Conservation (phyloP, 2,888 invertebrate genomes). For the Bombyx huttoni region DNA sequence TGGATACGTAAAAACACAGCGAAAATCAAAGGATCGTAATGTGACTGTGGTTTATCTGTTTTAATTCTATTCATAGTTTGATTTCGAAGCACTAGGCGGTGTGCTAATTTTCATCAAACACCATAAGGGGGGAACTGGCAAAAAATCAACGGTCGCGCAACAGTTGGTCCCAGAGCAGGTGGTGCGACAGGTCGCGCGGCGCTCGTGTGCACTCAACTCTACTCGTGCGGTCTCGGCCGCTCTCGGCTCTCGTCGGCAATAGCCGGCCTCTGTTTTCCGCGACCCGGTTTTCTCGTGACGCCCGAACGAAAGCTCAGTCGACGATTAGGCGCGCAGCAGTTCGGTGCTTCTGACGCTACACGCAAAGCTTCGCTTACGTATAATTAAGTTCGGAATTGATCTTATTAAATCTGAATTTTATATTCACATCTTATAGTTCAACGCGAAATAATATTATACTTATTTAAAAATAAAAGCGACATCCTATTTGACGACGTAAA, state of each 20-base stretch:
- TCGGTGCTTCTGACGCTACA: conserved; percentile 32
- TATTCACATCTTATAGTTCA: too few relatives aligned
- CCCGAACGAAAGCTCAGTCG: conserved; percentile 62
- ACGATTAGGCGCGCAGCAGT: conserved; percentile 44
- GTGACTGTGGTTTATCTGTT: not conserved
- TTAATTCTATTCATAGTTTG: conserved; percentile 5
- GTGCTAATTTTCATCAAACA: conserved; percentile 55
- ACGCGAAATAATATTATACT: not conserved
- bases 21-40: too few relatives aligned
- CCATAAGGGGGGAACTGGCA: conserved; percentile 39
- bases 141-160: conserved; percentile 71
- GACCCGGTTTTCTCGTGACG: conserved; percentile 60
- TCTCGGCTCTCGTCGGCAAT: conserved; percentile 26
- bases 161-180: conserved; percentile 67
- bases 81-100: conserved; percentile 3
- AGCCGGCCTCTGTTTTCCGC: conserved; percentile 40
- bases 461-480: not conserved
- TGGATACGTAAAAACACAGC: too few relatives aligned
- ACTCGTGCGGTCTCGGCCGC: conserved; percentile 24
- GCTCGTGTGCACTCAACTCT: conserved; percentile 18
- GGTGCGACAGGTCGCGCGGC: conserved; percentile 58
- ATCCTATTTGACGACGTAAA: not conserved
- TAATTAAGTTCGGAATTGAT: conserved; percentile 15
- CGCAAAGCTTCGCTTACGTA: conserved; percentile 30
- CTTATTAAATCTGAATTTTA: not conserved